Base-by-base conservation (phyloP, 2,888 invertebrate genomes). In the Cryptus armator region DNA sequence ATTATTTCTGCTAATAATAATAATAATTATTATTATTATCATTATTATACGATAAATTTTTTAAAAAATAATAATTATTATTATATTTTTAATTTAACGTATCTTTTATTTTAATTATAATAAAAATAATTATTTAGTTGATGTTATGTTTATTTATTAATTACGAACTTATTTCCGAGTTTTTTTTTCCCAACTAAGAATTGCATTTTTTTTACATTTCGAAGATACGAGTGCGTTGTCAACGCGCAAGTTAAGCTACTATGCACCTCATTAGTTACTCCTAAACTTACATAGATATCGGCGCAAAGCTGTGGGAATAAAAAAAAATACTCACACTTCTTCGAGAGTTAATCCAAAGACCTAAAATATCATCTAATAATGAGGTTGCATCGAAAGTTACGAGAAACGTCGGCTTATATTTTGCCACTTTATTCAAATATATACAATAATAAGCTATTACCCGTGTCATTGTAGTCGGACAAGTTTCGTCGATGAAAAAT, bases 341-440 rank as follows among this genome's bases (percentile, higher is more conserved):
- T n/a, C 67, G 70, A 24, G 64, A 51, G 67, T 79, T 84, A 86
- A 84, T 86, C 75, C 77, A 32, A 53, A 44, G 64, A 29, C 32
- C 51, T 86, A 81, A 86, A 85, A 81, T 85, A 85, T 86, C 83
- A 70, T 74, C 72, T 81, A 83, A 86, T 83, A 85, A 85, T 81
- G 83, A 84, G 78, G 72, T 81, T 53, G 78, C 53, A 32, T 51
- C 43, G 56, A 76, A 86, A 85, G 77, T 85, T 84, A 81, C 81
- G 83, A 84, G 86, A 81, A 51, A 77, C 75, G 83, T 83, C 85
- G 46, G 84, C 68, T 85, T 82, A 82, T 78, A 79, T 79, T 81
- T 78, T 48, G 74, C 72, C 51, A 44, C 62, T 79, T 75, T 68
- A 72, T 84, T 72, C 71, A 62, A 66, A 24, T 32, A 6, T 19